Percentiles rank a stretch among this genome's conserved stretches.
Evolutionary conservation across 1,140 invertebrate genomes (phyloP).

Genomic region (Patella vulgata): DNA sequence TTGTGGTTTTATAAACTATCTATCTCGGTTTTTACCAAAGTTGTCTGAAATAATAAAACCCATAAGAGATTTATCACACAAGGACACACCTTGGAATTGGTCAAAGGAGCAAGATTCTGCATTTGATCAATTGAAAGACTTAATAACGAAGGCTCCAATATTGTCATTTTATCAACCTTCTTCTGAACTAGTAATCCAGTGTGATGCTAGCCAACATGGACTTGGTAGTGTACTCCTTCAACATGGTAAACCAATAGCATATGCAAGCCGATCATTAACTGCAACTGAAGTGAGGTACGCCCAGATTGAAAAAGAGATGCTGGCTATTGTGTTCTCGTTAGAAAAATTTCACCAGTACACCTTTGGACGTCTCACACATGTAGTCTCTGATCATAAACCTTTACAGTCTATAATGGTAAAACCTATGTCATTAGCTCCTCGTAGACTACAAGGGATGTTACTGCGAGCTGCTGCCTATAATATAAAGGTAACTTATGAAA

Average conservation of each 20-base stretch:
- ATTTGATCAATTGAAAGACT: constrained; percentile 32
- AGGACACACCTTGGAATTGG: constrained; percentile 42
- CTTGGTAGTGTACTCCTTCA: constrained; percentile 43
- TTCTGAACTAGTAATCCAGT: constrained; percentile 26
- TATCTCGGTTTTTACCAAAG: constrained; percentile 30
- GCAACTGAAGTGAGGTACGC: constrained; percentile 58
- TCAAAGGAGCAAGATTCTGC: constrained; percentile 18
- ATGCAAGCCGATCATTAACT: constrained; percentile 57
- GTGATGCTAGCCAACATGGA: constrained; percentile 45
- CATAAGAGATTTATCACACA: constrained; percentile 21
- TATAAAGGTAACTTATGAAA: constrained; percentile 61
- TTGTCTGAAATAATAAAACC: constrained; percentile 48
- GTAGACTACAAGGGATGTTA: constrained; percentile 61
- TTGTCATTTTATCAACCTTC: constrained; percentile 36
- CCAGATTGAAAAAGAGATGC: constrained; percentile 68
- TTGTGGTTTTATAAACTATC: constrained; percentile 36
- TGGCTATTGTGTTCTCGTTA: constrained; percentile 56
- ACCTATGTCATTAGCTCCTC: constrained; percentile 16
- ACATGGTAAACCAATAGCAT: constrained; percentile 57
- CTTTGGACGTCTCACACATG: constrained; percentile 48
- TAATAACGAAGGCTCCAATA: constrained; percentile 26
- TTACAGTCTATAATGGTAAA: constrained; percentile 55
- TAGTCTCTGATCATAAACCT: constrained; percentile 57
- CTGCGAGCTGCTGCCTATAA: constrained; percentile 62
- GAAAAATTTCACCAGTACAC: constrained; percentile 64